Evolutionary conservation across 2,888 invertebrate species (phyloP).

Genomic region (Onchidella celtica): DNA sequence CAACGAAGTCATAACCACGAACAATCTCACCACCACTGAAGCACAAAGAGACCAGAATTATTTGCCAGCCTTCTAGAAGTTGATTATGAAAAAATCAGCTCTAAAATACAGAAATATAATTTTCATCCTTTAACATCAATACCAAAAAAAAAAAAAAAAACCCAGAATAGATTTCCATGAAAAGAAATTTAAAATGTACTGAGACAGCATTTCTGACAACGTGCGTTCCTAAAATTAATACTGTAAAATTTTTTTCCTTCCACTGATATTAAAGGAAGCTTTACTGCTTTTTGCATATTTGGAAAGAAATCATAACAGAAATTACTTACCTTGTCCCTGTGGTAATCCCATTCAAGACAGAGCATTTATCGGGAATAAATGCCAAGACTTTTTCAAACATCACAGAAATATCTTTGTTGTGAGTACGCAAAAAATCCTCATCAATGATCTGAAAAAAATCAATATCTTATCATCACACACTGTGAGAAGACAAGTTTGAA

Average conservation of each 20-base stretch:
- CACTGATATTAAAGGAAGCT: no score
- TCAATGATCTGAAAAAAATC: conserved; percentile 84
- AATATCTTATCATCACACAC: no score
- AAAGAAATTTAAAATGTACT: no score
- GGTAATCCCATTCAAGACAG: conserved; percentile 75
- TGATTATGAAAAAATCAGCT: neutral
- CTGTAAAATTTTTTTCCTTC: no score
- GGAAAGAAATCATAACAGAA: neutral
- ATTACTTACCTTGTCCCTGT: conserved; percentile 63
- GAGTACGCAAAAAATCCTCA: conserved; percentile 84
- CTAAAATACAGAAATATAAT: neutral
- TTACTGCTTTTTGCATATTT: neutral
- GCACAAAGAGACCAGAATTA: conserved; percentile 20
- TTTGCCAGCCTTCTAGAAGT: neutral
- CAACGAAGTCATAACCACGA: conserved; percentile 88
- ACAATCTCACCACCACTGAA: conserved; percentile 79
- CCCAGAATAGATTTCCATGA: no score
- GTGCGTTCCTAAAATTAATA: no score
- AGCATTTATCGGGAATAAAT: conserved; percentile 84
- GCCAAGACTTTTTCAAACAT: conserved; percentile 87
- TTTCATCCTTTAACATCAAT: no score
- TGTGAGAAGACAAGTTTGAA: no score
- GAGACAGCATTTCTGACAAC: no score
- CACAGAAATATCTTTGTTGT: conserved; percentile 84
- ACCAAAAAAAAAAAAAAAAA: neutral